phyloP scores from a whole-genome alignment of 2,113 vertebrate genomes.

The Seriola quinqueradiata region DNA sequence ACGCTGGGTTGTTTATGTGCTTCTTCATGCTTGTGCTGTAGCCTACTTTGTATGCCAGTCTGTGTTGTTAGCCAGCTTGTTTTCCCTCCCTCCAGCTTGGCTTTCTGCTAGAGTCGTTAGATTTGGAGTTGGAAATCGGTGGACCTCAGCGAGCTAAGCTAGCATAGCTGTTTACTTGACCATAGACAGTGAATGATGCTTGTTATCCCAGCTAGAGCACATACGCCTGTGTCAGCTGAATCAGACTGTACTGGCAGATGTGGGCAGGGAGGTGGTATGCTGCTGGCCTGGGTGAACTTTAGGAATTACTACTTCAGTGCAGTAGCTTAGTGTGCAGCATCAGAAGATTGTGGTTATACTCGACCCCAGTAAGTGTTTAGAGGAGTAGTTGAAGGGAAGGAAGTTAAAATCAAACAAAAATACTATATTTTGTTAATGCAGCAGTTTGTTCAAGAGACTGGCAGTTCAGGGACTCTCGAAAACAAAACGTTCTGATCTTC shows the following conservation, averaged over 20 bases:
- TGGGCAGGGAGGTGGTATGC: slow-evolving; percentile 47
- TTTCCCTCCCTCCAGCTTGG: slow-evolving; percentile 32
- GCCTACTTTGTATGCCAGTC: slow-evolving; percentile 56
- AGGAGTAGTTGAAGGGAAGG: not conserved
- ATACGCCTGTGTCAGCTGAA: slow-evolving; percentile 63
- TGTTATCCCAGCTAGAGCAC: slow-evolving; percentile 48
- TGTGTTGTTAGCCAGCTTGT: slow-evolving; percentile 30
- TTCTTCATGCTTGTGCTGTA: slow-evolving; percentile 13
- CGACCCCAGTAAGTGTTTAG: not conserved
- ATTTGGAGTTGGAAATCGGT: slow-evolving; percentile 9
- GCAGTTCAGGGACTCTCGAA: not conserved
- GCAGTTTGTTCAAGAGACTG: no score
- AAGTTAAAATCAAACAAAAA: not conserved
- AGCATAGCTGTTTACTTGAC: slow-evolving; percentile 52
- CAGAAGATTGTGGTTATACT: slow-evolving; percentile 2
- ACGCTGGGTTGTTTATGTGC: slow-evolving; percentile 3
- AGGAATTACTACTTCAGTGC: slow-evolving; percentile 19
- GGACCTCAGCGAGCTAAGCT: slow-evolving; percentile 30
- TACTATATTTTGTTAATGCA: not conserved
- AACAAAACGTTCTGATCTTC: not conserved
- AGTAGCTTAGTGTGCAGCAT: not conserved
- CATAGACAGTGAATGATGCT: slow-evolving; percentile 41
- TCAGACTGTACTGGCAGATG: slow-evolving; percentile 37
- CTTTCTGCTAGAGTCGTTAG: slow-evolving; percentile 25
- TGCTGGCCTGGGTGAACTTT: slow-evolving; percentile 41